Evolutionary conservation across 2,797 vertebrate genomes (phyloP), one percentile per base, ranked within the genome.

Genomic region (Delichon dasypus): DNA sequence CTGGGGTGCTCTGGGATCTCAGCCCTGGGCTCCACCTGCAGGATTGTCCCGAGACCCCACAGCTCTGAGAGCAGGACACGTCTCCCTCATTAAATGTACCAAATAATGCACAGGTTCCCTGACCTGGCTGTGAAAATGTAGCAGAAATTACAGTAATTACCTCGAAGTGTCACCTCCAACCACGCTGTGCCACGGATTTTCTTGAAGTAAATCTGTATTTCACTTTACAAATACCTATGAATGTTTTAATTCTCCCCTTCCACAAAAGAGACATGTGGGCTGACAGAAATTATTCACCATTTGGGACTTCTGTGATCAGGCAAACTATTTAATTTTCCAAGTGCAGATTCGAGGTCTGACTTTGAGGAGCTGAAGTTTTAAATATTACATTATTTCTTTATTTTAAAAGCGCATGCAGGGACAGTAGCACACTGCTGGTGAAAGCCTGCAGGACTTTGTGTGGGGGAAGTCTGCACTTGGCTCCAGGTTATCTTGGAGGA

Each of bases 301-400:
- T 53, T 90, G 76, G 72, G 65, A 85, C 45, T 48, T 45, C 5
- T 72, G 58, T 3, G 16, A 79, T 60, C 40, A 84, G 71, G 48
- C 53, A 62, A 93, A 54, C 58, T 72, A 54, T 61, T 85, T 78
- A 57, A 44, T 74, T 93, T 85, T 88, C 68, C 40, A 71, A 82
- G 34, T 21, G 47, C 40, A 48, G 72, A 38, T 71, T 44, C 16
- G 18, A 71, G 75, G 61, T 42, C 78, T 90, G 34, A 27, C 20
- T 55, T 74, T n/a, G n/a, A 68, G 50, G 60, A 68, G 61, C 48
- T 85, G 51, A 44, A 74, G 30, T 64, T 78, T 61, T 78, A 50
- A 85, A 83, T 60, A 38, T 72, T 73, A 14, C 23, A n/a, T 61
- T 45, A 45, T 67, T 82, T 51, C 50, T 78, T 92, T 75, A 13